phyloP scores from a whole-genome alignment of 1,140 invertebrate genomes.

The Calephelis virginiensis region DNA sequence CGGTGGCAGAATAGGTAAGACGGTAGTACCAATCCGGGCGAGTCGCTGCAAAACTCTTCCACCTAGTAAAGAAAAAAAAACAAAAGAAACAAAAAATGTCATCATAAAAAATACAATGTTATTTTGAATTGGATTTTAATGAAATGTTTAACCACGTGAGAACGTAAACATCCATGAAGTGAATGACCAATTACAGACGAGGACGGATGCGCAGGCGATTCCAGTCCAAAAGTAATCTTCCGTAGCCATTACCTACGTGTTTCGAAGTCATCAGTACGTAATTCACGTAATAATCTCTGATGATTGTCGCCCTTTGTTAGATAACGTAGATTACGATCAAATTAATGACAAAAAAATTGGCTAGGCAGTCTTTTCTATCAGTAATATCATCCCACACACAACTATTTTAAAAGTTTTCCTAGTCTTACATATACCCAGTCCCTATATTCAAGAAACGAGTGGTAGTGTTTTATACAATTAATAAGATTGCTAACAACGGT shows the following conservation, averaged over 20 bases:
- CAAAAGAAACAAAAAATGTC: too few relatives aligned
- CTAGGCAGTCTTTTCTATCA: too few relatives aligned
- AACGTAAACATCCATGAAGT: slow-evolving; percentile 42
- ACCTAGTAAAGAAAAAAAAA: too few relatives aligned
- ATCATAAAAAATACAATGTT: not conserved
- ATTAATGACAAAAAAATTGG: not conserved
- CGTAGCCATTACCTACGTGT: slow-evolving; percentile 51
- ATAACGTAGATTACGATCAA: slow-evolving; percentile 4
- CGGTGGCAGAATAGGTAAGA: too few relatives aligned
- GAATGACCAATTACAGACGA: slow-evolving; percentile 62
- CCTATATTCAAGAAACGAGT: fast-evolving
- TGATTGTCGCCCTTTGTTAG: slow-evolving; percentile 24
- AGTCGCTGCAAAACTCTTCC: too few relatives aligned
- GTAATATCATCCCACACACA: too few relatives aligned
- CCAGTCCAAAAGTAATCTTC: slow-evolving; percentile 62
- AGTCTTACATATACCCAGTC: too few relatives aligned
- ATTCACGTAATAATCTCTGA: slow-evolving; percentile 59
- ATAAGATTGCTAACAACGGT: too few relatives aligned
- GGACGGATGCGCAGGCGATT: slow-evolving; percentile 49
- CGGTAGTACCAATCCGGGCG: too few relatives aligned
- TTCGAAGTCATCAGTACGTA: slow-evolving; percentile 53
- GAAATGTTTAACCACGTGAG: slow-evolving; percentile 45
- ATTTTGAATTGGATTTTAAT: not conserved
- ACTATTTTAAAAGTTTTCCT: too few relatives aligned
- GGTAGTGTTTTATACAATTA: too few relatives aligned